Evolutionary conservation across 2,797 vertebrate species (phyloP).

Genomic region (Taeniopygia guttata): DNA sequence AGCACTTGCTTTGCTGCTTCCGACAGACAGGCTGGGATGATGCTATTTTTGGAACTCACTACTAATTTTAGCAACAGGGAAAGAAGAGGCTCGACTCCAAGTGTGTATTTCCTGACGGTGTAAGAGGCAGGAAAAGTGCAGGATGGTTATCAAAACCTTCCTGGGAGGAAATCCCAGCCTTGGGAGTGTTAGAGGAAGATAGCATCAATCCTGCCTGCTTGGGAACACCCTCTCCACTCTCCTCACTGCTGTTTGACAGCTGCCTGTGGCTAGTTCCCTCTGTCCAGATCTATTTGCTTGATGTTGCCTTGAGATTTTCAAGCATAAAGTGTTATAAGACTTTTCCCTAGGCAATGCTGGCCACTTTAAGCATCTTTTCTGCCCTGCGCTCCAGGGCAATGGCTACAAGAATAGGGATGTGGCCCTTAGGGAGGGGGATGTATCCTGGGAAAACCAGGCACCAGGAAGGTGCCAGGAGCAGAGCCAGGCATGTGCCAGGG

Average conservation of each 20-base stretch:
- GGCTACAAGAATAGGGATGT: neutral
- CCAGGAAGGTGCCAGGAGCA: neutral
- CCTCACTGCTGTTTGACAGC: neutral
- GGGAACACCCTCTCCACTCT: neutral
- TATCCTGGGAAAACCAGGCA: conserved; percentile 7
- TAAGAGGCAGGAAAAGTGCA: neutral
- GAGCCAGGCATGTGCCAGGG: neutral
- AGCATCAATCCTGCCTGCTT: neutral
- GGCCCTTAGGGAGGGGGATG: neutral
- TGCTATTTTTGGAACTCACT: conserved; percentile 16
- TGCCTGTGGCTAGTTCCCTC: neutral
- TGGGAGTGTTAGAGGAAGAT: neutral
- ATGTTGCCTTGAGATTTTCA: neutral
- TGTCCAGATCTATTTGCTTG: neutral
- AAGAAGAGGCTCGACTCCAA: neutral
- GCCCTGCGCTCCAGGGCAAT: neutral
- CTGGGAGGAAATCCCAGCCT: conserved; percentile 7
- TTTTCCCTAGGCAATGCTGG: neutral
- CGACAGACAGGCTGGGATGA: neutral
- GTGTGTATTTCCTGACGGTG: neutral
- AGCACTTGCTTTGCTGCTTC: neutral
- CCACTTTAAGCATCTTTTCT: neutral
- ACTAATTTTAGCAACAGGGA: conserved; percentile 25
- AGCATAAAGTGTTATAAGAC: neutral
- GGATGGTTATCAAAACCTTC: conserved; percentile 11